Evolutionary conservation across 53 echinoderm and acorn worm species (phyloP).

Genomic region (Antedon mediterranea): DNA sequence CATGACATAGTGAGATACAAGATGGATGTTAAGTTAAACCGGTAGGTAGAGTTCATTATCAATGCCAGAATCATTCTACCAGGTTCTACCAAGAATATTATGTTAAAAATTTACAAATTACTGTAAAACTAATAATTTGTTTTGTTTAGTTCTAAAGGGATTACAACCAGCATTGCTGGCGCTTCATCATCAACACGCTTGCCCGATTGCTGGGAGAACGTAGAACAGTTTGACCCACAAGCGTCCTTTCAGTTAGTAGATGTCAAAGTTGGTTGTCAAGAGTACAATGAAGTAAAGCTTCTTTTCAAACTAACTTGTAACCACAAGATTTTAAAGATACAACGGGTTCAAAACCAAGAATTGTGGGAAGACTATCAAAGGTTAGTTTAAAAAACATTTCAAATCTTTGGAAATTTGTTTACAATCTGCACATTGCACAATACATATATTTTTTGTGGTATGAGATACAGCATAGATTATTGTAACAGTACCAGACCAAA

Average conservation of each 20-base stretch:
- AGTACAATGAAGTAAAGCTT: background rate
- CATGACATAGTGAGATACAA: background rate
- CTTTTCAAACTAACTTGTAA: background rate
- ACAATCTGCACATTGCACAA: no score
- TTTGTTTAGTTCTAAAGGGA: background rate
- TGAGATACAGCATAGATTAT: no score
- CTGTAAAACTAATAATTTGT: no score
- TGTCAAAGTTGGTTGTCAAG: background rate
- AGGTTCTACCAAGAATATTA: no score
- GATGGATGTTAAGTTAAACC: background rate
- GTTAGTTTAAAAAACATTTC: no score
- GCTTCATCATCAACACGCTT: background rate
- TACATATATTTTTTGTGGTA: no score
- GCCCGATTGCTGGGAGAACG: background rate
- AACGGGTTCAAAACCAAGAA: slow-evolving; percentile 29
- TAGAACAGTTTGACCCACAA: background rate
- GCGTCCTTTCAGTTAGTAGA: background rate
- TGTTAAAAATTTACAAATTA: no score
- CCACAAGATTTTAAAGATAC: slow-evolving; percentile 13
- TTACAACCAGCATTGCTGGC: background rate
- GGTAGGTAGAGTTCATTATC: background rate
- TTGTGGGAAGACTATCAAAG: slow-evolving; percentile 28
- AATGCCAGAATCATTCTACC: no score
- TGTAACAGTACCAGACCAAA: no score
- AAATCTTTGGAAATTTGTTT: no score